Conservation (phyloP, 2,113 vertebrate genomes). For the Dromiciops gliroides region DNA sequence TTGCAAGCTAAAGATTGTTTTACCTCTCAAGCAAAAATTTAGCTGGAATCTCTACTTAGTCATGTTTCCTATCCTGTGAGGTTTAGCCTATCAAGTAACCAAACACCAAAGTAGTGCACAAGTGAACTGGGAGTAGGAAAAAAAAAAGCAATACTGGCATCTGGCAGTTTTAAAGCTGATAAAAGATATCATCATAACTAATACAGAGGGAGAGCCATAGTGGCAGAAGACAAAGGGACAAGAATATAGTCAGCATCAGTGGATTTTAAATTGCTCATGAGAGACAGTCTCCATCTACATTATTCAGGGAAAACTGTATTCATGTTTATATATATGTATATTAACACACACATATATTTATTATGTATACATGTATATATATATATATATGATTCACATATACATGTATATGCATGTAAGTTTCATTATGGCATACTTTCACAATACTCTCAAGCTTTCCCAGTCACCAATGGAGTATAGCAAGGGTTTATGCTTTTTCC, state of each 20-base stretch:
- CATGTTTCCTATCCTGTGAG: background rate
- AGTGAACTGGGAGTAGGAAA: background rate
- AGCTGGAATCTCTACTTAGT: background rate
- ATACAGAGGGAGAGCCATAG: background rate
- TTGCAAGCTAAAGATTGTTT: constrained; percentile 38
- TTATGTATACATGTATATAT: no score
- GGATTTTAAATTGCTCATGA: background rate
- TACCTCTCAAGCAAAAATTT: background rate
- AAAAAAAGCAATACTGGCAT: background rate
- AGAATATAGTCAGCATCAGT: background rate
- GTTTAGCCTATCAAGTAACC: constrained; percentile 11
- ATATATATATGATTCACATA: no score
- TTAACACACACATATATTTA: no score
- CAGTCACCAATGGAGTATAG: background rate
- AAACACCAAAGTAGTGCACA: background rate
- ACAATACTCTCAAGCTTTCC: background rate
- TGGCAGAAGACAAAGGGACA: background rate
- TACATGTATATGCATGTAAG: no score
- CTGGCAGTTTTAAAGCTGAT: background rate
- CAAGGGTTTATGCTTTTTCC: background rate
- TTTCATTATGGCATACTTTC: no score
- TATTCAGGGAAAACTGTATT: background rate
- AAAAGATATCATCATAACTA: background rate
- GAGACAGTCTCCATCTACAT: background rate
- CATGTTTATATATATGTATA: background rate